phyloP scores from a whole-genome alignment of 2,888 invertebrate genomes.

The Prionchulus punctatus region DNA sequence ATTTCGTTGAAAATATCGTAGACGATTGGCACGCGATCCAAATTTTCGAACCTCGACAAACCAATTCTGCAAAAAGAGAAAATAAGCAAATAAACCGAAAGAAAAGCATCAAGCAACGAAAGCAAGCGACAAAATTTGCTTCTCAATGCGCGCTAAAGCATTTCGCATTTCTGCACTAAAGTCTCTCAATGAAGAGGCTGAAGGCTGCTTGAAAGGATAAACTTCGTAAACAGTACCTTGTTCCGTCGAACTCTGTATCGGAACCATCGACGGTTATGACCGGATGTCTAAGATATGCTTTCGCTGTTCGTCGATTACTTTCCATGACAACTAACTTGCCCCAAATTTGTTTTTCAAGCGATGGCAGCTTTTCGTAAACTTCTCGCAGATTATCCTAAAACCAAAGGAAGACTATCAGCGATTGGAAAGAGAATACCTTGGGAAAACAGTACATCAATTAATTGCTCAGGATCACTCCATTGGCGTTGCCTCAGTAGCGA shows the following conservation, averaged over 20 bases:
- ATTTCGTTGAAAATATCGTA: constrained; percentile 12
- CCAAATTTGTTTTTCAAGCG: constrained; percentile 17
- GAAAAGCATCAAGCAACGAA: too few species aligned
- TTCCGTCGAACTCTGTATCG: constrained; percentile 14
- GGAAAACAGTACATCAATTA: constrained; percentile 3
- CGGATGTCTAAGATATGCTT: constrained; percentile 15
- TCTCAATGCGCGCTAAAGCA: too few species aligned
- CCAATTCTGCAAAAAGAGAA: constrained; percentile 11
- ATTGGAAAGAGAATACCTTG: not conserved
- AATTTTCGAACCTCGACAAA: constrained; percentile 10
- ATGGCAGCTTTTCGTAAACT: constrained; percentile 16
- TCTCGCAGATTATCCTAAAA: constrained; percentile 17
- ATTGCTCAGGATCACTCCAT: constrained; percentile 1
- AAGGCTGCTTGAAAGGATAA: too few species aligned
- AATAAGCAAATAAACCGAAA: not conserved
- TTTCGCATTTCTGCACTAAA: too few species aligned
- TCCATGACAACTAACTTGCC: constrained; percentile 16
- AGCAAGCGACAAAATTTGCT: too few species aligned
- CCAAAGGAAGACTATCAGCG: not conserved
- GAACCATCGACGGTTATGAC: constrained; percentile 13
- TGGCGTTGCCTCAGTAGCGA: not conserved
- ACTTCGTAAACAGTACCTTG: constrained; percentile 4
- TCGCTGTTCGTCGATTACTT: constrained; percentile 12
- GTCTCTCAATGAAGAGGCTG: not conserved
- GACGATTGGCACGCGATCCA: constrained; percentile 2